A percentile compares a stretch with the other conserved stretches of the same genome.
Evolutionary conservation across 2,888 invertebrate genomes (phyloP).

Genomic region (Drosophila suboccidentalis): DNA sequence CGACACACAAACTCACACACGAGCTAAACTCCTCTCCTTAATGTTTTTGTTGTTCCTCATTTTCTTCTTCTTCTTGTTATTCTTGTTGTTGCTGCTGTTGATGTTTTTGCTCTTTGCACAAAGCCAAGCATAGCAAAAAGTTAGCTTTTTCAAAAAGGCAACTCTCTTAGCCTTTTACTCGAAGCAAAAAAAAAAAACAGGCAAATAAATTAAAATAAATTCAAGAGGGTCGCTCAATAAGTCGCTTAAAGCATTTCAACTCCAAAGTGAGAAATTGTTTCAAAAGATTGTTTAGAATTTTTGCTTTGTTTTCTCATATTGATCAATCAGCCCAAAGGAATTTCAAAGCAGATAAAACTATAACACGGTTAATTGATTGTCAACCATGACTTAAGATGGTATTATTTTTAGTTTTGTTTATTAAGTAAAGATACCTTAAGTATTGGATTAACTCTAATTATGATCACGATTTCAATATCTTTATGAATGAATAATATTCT

Average conservation of each 20-base stretch:
- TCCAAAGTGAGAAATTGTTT: constrained; percentile 37
- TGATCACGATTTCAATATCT: neutral
- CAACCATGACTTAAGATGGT: neutral
- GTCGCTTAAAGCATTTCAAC: constrained; percentile 26
- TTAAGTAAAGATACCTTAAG: neutral
- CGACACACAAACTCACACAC: constrained; percentile 46
- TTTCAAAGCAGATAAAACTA: neutral
- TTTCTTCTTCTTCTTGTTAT: constrained; percentile 26
- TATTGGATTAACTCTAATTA: neutral
- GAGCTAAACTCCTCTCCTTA: constrained; percentile 57
- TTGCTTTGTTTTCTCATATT: neutral
- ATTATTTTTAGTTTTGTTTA: neutral
- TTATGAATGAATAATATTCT: too few species aligned
- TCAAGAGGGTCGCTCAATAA: constrained; percentile 54
- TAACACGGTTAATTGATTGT: neutral
- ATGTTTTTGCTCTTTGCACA: constrained; percentile 59
- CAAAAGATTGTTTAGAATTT: constrained; percentile 10
- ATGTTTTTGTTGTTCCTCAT: constrained; percentile 43
- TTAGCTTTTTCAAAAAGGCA: constrained; percentile 72
- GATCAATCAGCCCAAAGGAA: neutral
- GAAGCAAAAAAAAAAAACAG: constrained; percentile 24
- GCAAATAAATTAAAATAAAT: constrained; percentile 78
- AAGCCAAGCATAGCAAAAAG: constrained; percentile 73
- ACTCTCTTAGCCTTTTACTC: constrained; percentile 69
- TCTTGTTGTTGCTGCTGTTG: constrained; percentile 30